Percentiles rank a stretch among this genome's conserved stretches.
Evolutionary conservation across 2,888 invertebrate species (phyloP).

Genomic region (Eupithecia vulgata): DNA sequence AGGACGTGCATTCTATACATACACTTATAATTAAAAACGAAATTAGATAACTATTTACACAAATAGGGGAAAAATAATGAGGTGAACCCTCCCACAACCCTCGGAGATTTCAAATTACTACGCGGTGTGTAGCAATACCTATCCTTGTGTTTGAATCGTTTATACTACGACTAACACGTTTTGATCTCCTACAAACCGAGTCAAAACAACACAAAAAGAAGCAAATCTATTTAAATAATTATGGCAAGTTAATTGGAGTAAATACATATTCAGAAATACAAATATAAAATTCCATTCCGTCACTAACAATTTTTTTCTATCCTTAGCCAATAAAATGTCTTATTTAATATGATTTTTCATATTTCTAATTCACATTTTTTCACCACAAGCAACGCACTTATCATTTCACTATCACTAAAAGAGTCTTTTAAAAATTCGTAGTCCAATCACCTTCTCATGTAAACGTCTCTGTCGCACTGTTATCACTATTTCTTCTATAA

Average conservation of each 20-base stretch:
- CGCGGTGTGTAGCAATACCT: constrained; percentile 63
- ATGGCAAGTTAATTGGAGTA: constrained; percentile 30
- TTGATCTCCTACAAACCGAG: constrained; percentile 56
- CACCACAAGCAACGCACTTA: constrained; percentile 77
- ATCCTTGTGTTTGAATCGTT: constrained; percentile 68
- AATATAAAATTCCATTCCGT: constrained; percentile 64
- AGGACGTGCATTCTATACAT: constrained; percentile 83
- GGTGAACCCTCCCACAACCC: constrained; percentile 83
- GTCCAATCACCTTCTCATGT: constrained; percentile 81
- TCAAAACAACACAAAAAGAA: constrained; percentile 35
- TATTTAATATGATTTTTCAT: constrained; percentile 59
- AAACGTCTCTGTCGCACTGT: constrained; percentile 61
- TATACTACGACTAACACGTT: constrained; percentile 59
- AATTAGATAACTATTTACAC: constrained; percentile 84
- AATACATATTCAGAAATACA: constrained; percentile 47
- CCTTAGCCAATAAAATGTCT: constrained; percentile 73
- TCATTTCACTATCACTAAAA: constrained; percentile 64
- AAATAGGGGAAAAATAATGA: constrained; percentile 83
- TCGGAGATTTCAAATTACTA: constrained; percentile 81
- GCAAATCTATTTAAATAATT: constrained; percentile 19
- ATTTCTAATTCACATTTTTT: constrained; percentile 68
- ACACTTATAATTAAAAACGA: constrained; percentile 75
- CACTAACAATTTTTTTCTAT: constrained; percentile 73
- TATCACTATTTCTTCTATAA: constrained; percentile 63
- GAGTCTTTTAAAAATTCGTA: constrained; percentile 70